Conservation (phyloP, 2,888 invertebrate genomes). For the Drosophila paramelanica region DNA sequence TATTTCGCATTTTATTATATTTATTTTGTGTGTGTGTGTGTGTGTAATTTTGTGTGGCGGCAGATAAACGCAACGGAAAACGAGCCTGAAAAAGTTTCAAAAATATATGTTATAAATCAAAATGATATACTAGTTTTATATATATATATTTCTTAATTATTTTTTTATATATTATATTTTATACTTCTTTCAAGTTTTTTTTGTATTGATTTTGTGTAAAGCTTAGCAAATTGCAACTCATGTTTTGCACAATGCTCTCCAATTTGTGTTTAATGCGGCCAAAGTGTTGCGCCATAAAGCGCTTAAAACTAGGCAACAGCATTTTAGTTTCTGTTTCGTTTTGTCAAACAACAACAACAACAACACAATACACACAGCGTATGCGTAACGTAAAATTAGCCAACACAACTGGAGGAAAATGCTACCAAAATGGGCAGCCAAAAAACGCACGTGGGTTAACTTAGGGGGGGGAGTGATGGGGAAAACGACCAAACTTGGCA, state of each 20-base stretch:
- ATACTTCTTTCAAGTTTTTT: not conserved
- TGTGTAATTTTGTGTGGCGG: slow-evolving; percentile 50
- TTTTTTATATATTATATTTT: not conserved
- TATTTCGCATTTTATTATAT: slow-evolving; percentile 45
- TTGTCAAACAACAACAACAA: slow-evolving; percentile 16
- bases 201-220: not conserved
- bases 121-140: not conserved
- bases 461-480: not conserved
- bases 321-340: slow-evolving; percentile 49
- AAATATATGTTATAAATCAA: slow-evolving; percentile 2
- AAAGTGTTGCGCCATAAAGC: slow-evolving; percentile 42
- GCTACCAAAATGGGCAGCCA: slow-evolving; percentile 24
- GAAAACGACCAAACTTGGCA: slow-evolving; percentile 28
- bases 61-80: slow-evolving; percentile 50
- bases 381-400: slow-evolving; percentile 76
- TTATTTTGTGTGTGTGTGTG: slow-evolving; percentile 7
- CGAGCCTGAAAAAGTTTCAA: not conserved
- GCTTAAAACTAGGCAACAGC: slow-evolving; percentile 72
- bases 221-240: slow-evolving; percentile 6
- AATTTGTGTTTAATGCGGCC: slow-evolving; percentile 4
- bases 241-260: not conserved
- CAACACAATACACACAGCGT: slow-evolving; percentile 37
- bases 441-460: slow-evolving; percentile 47
- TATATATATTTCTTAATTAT: slow-evolving; percentile 1
- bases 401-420: slow-evolving; percentile 34